Evolutionary conservation across 1,140 invertebrate species (phyloP).

Genomic region (Orchesella cincta): DNA sequence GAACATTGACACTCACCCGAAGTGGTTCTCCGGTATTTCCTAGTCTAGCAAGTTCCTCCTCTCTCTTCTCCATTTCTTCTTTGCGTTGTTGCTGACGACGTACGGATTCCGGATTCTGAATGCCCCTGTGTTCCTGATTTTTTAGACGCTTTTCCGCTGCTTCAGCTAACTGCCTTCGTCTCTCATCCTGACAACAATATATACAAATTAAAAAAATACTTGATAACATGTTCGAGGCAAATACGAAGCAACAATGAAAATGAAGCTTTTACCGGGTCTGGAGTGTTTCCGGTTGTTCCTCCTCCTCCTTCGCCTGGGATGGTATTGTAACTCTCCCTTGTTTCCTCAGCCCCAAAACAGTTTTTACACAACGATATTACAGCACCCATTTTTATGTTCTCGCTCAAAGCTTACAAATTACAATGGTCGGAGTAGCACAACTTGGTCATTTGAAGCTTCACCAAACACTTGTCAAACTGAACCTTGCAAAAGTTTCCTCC

Average conservation of each 20-base stretch:
- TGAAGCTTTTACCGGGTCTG: neutral
- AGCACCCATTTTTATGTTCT: neutral
- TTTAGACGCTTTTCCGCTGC: constrained; percentile 62
- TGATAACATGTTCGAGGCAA: neutral
- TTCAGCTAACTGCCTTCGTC: constrained; percentile 62
- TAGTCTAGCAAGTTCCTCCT: constrained; percentile 55
- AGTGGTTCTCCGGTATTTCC: constrained; percentile 45
- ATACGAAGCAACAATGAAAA: neutral
- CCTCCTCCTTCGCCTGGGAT: neutral
- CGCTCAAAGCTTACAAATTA: too few species aligned
- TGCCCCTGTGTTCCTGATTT: constrained; percentile 62
- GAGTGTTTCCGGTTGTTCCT: neutral
- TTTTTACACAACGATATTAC: neutral
- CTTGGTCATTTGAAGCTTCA: too few species aligned
- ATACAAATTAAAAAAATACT: neutral
- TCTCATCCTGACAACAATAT: constrained; percentile 57
- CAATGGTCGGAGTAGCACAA: too few species aligned
- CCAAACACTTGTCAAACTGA: too few species aligned
- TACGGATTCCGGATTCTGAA: constrained; percentile 62
- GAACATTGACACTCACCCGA: too few species aligned
- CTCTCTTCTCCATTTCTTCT: constrained; percentile 60
- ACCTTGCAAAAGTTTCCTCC: too few species aligned
- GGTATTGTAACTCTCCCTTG: neutral
- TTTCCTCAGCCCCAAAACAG: neutral
- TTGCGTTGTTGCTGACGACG: constrained; percentile 59